Evolutionary conservation across 2,888 invertebrate species (phyloP), one percentile per base, ranked within the genome.

Genomic region (Andrena praecox): DNA sequence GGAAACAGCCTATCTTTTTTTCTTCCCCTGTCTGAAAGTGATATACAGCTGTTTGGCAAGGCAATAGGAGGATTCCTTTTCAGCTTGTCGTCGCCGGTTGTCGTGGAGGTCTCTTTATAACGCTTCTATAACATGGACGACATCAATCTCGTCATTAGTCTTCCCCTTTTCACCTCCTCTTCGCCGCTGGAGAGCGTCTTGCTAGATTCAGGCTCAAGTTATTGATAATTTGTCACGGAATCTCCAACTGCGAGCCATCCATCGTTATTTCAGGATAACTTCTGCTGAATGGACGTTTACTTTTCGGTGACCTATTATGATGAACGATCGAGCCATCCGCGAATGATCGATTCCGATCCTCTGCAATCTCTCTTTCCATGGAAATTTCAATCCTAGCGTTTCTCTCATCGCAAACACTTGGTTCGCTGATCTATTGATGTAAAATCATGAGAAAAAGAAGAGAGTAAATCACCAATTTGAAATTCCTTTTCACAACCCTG

Each of bases 141-240:
- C 88, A 88, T 88, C 88, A 86, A 89, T 88, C 83, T 84, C 83
- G 80, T 87, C 90, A 90, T 90, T 90, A 89, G 90, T 90, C 90
- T 90, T 91, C 84, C 86, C 80, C 82, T 67, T 74, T 76, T 80
- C 20, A 56, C 75, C 62, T 29, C 35, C 73, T 29, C 70, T 52
- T 66, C 52, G 73, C 42, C 63, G 67, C 42, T 67, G 72, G 66
- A 75, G 64, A 75, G 82, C 71, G 78, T 84, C 89, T 84, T 79
- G 89, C 89, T 86, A 82, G 85, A 88, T 86, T 86, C 80, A 73
- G 68, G 76, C 77, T 72, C 72, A 85, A 89, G 87, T 91, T 91
- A 91, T 90, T 91, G 91, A 91, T 90, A 90, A 90, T 90, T 90
- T 90, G 90, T 90, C 90, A 91, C 84, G 77, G 78, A 85, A 87